Conservation (phyloP, 2,113 vertebrate species). For the Machaerirhynchus nigripectus region DNA sequence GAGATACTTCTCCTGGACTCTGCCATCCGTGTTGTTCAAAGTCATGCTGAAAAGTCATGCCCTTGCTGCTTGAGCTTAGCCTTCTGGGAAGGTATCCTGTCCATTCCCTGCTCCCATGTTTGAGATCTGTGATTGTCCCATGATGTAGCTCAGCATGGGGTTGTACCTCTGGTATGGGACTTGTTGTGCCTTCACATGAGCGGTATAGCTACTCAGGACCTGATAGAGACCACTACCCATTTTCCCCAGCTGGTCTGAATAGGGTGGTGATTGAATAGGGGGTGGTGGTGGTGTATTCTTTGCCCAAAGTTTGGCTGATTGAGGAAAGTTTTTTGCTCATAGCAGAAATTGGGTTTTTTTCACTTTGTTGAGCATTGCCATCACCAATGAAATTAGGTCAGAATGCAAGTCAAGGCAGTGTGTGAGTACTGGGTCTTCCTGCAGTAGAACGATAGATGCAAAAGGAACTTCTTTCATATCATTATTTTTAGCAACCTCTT, state of each 20-base stretch:
- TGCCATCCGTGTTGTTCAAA: fast-evolving
- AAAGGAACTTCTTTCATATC: neutral
- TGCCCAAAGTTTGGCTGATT: neutral
- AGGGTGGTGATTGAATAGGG: neutral
- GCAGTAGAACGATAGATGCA: neutral
- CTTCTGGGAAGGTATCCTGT: neutral
- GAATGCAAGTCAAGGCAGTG: neutral
- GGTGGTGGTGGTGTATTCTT: neutral
- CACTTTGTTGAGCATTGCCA: neutral
- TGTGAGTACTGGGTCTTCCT: neutral
- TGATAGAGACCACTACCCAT: neutral
- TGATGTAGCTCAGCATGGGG: neutral
- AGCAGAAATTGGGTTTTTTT: neutral
- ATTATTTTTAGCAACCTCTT: conserved; percentile 1
- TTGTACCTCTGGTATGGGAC: neutral
- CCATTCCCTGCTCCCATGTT: neutral
- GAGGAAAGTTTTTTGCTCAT: neutral
- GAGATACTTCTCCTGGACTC: neutral
- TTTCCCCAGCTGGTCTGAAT: neutral
- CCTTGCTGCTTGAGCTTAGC: neutral
- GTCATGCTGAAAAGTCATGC: neutral
- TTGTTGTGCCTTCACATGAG: neutral
- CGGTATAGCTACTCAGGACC: neutral
- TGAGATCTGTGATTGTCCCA: neutral
- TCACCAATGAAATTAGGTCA: neutral